Evolutionary conservation across 2,113 vertebrate genomes (phyloP).

Genomic region (Dasyurus viverrinus): DNA sequence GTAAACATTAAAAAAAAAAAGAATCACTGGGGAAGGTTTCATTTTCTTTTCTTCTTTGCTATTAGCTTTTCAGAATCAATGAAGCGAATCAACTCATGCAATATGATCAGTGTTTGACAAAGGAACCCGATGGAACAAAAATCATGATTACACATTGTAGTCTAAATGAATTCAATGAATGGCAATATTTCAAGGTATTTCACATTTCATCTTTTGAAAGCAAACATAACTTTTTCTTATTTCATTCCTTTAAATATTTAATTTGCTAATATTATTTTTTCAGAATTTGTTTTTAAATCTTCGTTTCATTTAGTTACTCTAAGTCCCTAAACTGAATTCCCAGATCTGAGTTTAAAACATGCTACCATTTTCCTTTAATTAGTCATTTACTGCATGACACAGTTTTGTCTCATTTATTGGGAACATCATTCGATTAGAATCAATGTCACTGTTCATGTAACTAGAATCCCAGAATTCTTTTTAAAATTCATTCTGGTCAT

Average conservation of each 20-base stretch:
- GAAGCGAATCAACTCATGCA: slow-evolving; percentile 98
- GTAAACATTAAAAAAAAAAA: no score
- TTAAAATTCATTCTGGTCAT: background rate
- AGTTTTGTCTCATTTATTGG: background rate
- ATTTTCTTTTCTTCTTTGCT: slow-evolving; percentile 36
- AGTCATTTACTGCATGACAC: background rate
- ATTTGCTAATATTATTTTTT: background rate
- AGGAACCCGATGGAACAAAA: slow-evolving; percentile 89
- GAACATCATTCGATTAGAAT: background rate
- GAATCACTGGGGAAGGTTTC: background rate
- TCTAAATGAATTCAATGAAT: slow-evolving; percentile 92
- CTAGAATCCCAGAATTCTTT: background rate
- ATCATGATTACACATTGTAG: slow-evolving; percentile 95
- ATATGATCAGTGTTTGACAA: slow-evolving; percentile 96
- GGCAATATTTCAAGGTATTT: slow-evolving; percentile 96
- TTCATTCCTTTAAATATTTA: slow-evolving; percentile 1
- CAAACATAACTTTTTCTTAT: slow-evolving; percentile 9
- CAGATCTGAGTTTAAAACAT: background rate
- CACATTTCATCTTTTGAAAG: slow-evolving; percentile 5
- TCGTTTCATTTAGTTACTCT: background rate
- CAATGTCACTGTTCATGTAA: slow-evolving; percentile 24
- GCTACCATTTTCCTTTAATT: slow-evolving; percentile 13
- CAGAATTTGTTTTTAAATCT: slow-evolving; percentile 31
- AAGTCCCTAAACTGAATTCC: background rate
- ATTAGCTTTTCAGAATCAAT: slow-evolving; percentile 97